phyloP scores from a whole-genome alignment of 2,113 vertebrate genomes.

The Cottus gobio region DNA sequence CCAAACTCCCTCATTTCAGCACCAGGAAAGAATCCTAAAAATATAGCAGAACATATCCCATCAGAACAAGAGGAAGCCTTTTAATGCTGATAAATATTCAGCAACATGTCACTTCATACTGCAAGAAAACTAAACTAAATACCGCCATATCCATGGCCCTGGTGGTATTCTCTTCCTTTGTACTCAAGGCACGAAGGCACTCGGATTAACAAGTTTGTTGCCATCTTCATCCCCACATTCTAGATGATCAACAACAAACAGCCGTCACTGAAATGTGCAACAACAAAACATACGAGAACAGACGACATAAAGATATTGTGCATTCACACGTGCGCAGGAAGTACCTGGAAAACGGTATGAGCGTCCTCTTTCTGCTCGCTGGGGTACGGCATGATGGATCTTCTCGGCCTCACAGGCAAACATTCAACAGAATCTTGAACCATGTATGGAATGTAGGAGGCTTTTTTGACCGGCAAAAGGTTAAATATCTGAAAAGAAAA shows the following conservation, averaged over 20 bases:
- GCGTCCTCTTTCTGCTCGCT: background rate
- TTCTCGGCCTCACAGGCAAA: constrained; percentile 65
- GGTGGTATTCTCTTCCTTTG: constrained; percentile 56
- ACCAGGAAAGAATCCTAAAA: constrained; percentile 6
- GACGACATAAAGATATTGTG: background rate
- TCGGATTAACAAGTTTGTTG: constrained; percentile 66
- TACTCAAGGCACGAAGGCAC: constrained; percentile 52
- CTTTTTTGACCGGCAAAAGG: constrained; percentile 59
- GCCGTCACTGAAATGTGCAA: background rate
- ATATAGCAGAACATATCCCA: background rate
- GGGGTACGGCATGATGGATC: constrained; percentile 6
- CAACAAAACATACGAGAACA: background rate
- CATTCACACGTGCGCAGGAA: background rate
- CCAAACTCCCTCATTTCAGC: no score
- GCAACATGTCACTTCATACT: constrained; percentile 39
- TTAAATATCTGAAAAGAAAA: constrained; percentile 69
- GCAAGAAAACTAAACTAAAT: constrained; percentile 50
- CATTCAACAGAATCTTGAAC: constrained; percentile 48
- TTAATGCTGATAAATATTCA: background rate
- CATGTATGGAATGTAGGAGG: constrained; percentile 11
- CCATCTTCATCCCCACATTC: constrained; percentile 86
- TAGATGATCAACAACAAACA: constrained; percentile 63
- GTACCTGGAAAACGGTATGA: constrained; percentile 69
- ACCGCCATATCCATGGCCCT: constrained; percentile 31
- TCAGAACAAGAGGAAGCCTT: background rate